phyloP scores from a whole-genome alignment of 2,113 vertebrate genomes.

The Pangasianodon hypophthalmus region DNA sequence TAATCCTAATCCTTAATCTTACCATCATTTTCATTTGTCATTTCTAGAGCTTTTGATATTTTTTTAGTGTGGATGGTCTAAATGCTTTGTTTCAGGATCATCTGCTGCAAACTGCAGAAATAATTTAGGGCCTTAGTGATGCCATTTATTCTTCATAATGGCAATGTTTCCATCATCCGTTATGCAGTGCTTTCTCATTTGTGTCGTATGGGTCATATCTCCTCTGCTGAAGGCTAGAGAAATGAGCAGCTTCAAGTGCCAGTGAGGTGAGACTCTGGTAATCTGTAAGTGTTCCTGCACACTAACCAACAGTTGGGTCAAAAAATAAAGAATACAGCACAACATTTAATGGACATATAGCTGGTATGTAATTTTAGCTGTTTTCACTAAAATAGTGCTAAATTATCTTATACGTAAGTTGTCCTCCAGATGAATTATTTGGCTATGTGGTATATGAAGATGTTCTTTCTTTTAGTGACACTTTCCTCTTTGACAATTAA shows the following conservation, averaged over 20 bases:
- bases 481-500: neutral
- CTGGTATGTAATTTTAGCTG: neutral
- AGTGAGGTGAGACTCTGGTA: slow-evolving; percentile 9
- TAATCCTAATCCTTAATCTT: neutral
- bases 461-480: neutral
- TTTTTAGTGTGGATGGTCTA: neutral
- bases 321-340: neutral
- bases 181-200: slow-evolving; percentile 26
- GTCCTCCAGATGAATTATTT: neutral
- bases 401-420: neutral
- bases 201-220: slow-evolving; percentile 16
- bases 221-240: slow-evolving; percentile 25
- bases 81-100: neutral
- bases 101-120: slow-evolving; percentile 6
- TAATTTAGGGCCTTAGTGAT: slow-evolving; percentile 9
- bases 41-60: neutral
- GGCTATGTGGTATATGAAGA: neutral
- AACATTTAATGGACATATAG: neutral
- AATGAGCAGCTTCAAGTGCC: slow-evolving; percentile 1
- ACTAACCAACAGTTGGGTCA: neutral
- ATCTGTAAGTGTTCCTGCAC: neutral
- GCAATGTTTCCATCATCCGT: slow-evolving; percentile 9
- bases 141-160: slow-evolving; percentile 28
- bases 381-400: neutral
- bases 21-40: neutral